Base-by-base conservation (phyloP, 2,113 vertebrate species). In the Dissostichus mawsoni region DNA sequence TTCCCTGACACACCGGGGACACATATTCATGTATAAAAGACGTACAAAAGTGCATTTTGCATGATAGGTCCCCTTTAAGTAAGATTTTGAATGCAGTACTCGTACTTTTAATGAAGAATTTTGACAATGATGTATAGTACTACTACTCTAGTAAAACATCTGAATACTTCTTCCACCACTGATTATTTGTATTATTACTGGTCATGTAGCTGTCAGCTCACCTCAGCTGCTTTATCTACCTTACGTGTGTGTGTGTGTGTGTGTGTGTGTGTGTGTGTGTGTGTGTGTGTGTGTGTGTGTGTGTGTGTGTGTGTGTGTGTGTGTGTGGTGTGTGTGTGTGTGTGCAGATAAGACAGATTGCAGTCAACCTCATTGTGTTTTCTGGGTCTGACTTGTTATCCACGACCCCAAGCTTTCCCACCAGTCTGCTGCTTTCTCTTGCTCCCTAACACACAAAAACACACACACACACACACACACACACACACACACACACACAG, bases 351-450 rank as follows among this genome's bases (percentile, higher is more conserved):
- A 90, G 78, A 79, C 72, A 67, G 87, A 88, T 89, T 87, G 67
- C 74, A 88, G 82, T 51, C 48, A 0, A 76, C 74, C 71, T 90
- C 88, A 83, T 88, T 90, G 88, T 92, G 85, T 90, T 90, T 41
- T 86, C 76, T 18, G 65, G 69, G 33, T 84, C 70, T 55, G 86
- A 83, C 85, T 86, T 82, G 84, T 93, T 92, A 92, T 91, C 89
- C 92, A 65, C 41, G 66, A 88, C 76, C 84, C 71, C 11, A 5
- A 86, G 76, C 61, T 86, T 90, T 91, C 90, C 90, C 89, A 88
- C 79, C 84, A 71, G 69, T 79, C 80, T 77, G 52, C 57, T 69
- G 29, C 72, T 18, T 33, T 36, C 50, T 14, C 47, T 13, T 41
- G 36, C 36, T 7, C 84, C 5, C 36, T 41, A 41, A 66, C 79